A percentile compares a stretch with the other conserved stretches of the same genome.
Conservation (phyloP, 2,888 invertebrate genomes). For the Melolontha melolontha region DNA sequence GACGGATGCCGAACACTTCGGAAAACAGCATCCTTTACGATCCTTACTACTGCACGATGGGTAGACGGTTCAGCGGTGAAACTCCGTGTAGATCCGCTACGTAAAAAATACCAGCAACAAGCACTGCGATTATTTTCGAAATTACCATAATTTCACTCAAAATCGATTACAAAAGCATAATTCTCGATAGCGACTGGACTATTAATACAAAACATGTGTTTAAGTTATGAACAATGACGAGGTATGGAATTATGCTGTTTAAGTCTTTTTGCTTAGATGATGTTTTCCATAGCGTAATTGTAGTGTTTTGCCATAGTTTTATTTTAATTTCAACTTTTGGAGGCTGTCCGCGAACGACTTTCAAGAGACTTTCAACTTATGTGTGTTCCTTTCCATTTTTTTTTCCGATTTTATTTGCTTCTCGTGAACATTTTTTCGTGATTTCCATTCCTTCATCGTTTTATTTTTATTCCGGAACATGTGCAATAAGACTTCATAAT, state of each 20-base stretch:
- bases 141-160: constrained; percentile 64
- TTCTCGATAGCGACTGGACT: constrained; percentile 61
- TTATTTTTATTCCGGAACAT: not conserved
- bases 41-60: constrained; percentile 1
- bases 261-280: constrained; percentile 53
- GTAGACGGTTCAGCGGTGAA: not conserved
- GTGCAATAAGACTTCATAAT: constrained; percentile 10
- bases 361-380: constrained; percentile 10
- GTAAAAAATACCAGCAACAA: constrained; percentile 50
- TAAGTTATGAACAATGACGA: constrained; percentile 57
- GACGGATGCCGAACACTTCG: not conserved
- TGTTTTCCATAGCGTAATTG: constrained; percentile 52
- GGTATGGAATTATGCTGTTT: constrained; percentile 58
- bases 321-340: constrained; percentile 30
- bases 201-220: constrained; percentile 62
- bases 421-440: constrained; percentile 5
- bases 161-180: constrained; percentile 63
- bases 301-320: constrained; percentile 54
- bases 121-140: constrained; percentile 60
- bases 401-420: constrained; percentile 13
- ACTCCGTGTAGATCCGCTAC: not conserved
- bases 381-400: not conserved
- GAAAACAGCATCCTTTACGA: constrained; percentile 1
- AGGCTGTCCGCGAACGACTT: not conserved
- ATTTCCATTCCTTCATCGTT: not conserved